A percentile compares a stretch with the other conserved stretches of the same genome.
These are phyloP conservation scores for Dastarcus helophoroides DNA, from an alignment of 2,888 invertebrate species.

Conservation along the genomic window DNA sequence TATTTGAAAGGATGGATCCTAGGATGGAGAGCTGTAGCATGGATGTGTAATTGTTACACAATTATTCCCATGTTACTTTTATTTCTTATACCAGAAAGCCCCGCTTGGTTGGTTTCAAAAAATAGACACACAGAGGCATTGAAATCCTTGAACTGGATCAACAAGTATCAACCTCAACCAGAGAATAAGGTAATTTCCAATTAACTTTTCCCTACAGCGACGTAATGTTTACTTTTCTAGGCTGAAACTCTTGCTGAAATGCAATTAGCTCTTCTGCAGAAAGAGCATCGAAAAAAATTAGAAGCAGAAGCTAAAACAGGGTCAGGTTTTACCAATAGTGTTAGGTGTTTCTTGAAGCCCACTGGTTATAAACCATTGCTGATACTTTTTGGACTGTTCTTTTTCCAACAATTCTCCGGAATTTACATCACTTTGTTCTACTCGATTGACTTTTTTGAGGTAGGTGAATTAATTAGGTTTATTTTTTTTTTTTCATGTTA, in stretches of 20 bases:
- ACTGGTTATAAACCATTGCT: conserved; percentile 48
- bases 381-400: conserved; percentile 43
- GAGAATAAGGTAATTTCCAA: conserved; percentile 30
- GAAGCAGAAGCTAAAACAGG: conserved; percentile 32
- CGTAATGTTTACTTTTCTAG: conserved; percentile 28
- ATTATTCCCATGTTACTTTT: conserved; percentile 40
- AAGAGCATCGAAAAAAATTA: conserved; percentile 41
- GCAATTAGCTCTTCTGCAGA: conserved; percentile 40
- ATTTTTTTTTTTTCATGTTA: too few relatives aligned
- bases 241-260: conserved; percentile 40
- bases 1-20: conserved; percentile 45
- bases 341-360: conserved; percentile 40
- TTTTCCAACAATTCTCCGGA: conserved; percentile 49
- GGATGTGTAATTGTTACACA: conserved; percentile 43
- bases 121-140: conserved; percentile 44
- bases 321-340: conserved; percentile 28
- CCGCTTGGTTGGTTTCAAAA: conserved; percentile 47
- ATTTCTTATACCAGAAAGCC: conserved; percentile 46
- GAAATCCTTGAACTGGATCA: conserved; percentile 40
- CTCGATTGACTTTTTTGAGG: conserved; percentile 47
- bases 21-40: conserved; percentile 45
- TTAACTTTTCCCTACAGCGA: too few relatives aligned
- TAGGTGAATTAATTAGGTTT: too few relatives aligned
- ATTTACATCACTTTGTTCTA: conserved; percentile 51
- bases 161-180: conserved; percentile 37